Conservation (phyloP, 2,888 invertebrate species). For the Phoronis australis region DNA sequence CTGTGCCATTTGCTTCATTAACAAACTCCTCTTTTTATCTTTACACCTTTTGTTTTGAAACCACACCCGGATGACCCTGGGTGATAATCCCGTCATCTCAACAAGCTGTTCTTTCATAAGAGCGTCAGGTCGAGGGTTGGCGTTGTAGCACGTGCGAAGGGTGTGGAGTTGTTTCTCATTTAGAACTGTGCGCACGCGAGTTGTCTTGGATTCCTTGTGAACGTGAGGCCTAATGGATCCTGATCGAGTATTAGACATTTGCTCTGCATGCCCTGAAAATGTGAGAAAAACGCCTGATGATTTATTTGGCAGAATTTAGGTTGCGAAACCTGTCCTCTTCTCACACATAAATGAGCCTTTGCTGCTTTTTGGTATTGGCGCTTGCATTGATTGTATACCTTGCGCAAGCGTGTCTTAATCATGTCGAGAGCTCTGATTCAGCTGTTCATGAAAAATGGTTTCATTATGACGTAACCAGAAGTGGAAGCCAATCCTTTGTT, state of each 20-base stretch:
- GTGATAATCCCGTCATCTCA: constrained; percentile 96
- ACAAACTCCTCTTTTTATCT: constrained; percentile 70
- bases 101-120: constrained; percentile 99
- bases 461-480: no score
- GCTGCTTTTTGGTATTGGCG: no score
- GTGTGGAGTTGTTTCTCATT: constrained; percentile 99
- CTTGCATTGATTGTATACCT: no score
- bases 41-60: constrained; percentile 67
- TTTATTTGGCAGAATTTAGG: no score
- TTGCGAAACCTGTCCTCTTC: no score
- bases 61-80: constrained; percentile 98
- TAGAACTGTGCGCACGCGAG: constrained; percentile 95
- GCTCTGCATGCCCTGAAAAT: constrained; percentile 29
- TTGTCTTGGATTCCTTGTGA: constrained; percentile 67
- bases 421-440: no score
- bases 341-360: no score
- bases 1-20: constrained; percentile 90
- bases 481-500: no score
- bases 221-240: constrained; percentile 19
- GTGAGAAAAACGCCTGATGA: no score
- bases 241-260: constrained; percentile 23
- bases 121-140: constrained; percentile 97
- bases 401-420: no score
- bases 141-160: constrained; percentile 92
- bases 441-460: no score